These are phyloP conservation scores for Bombus terrestris DNA, from an alignment of 1,140 invertebrate species.

Conservation along the genomic window DNA sequence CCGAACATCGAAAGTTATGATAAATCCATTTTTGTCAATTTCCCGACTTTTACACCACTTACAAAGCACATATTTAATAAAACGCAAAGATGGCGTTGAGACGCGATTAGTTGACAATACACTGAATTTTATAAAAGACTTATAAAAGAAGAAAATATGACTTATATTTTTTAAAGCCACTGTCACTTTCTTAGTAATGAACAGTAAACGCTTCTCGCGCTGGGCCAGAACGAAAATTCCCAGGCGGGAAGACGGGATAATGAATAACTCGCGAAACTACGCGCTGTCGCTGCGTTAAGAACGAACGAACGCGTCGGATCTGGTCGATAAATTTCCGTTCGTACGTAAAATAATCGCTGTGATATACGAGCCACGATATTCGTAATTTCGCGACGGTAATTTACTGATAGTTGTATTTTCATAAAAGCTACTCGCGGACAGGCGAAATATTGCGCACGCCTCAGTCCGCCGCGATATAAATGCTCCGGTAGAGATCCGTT, in stretches of 20 bases:
- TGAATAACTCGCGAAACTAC: conserved; percentile 1
- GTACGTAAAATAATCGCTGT: conserved; percentile 51
- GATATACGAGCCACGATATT: conserved; percentile 59
- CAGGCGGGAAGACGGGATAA: neutral
- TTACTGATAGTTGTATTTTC: conserved; percentile 54
- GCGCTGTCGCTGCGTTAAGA: conserved; percentile 4
- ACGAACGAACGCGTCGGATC: conserved; percentile 15
- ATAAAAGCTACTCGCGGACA: conserved; percentile 45
- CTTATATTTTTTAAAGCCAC: too few relatives aligned
- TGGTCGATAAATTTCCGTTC: conserved; percentile 52
- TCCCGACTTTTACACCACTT: too few relatives aligned
- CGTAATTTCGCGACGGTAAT: conserved; percentile 65
- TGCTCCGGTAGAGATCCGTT: conserved; percentile 37
- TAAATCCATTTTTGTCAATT: too few relatives aligned
- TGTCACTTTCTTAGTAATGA: neutral
- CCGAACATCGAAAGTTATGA: too few relatives aligned
- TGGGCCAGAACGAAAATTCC: neutral
- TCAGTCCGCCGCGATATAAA: conserved; percentile 53
- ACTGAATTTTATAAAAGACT: too few relatives aligned
- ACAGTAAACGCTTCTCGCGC: neutral
- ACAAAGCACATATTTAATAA: too few relatives aligned
- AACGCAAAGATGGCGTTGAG: too few relatives aligned
- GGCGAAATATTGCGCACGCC: conserved; percentile 58
- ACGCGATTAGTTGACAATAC: too few relatives aligned
- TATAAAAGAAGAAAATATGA: too few relatives aligned